Percentiles rank a stretch among this genome's conserved stretches.
Evolutionary conservation across 2,113 vertebrate species (phyloP).

Genomic region (Pedetes capensis): DNA sequence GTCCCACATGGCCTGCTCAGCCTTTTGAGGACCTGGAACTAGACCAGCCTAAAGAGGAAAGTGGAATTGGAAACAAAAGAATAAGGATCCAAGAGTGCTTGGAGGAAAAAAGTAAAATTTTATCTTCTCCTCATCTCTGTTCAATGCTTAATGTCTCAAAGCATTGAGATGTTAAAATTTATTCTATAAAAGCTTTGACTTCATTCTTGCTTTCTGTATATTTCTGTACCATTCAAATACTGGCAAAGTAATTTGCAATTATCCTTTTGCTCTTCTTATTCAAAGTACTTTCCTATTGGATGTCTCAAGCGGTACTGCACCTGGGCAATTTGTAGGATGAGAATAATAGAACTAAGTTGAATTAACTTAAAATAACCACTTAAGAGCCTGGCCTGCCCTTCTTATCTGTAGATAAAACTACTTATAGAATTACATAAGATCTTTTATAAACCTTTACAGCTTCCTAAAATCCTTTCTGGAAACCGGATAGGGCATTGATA

Average conservation of each 20-base stretch:
- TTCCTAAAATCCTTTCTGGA: not conserved
- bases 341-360: not conserved
- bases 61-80: not conserved
- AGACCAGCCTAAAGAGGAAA: not conserved
- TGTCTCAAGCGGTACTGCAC: not conserved
- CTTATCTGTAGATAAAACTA: not conserved
- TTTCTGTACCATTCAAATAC: not conserved
- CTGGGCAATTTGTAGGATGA: not conserved
- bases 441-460: not conserved
- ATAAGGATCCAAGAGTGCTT: not conserved
- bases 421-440: not conserved
- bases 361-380: conserved; percentile 12
- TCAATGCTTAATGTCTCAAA: not conserved
- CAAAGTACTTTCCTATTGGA: not conserved
- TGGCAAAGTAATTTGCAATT: not conserved
- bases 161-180: not conserved
- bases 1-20: not conserved
- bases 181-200: not conserved
- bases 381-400: not conserved
- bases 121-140: not conserved
- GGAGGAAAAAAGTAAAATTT: not conserved
- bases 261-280: not conserved
- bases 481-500: not conserved
- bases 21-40: not conserved
- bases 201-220: not conserved